Percentiles rank a stretch among this genome's conserved stretches.
Evolutionary conservation across 2,113 vertebrate species (phyloP).

Genomic region (Polypterus bichir): DNA sequence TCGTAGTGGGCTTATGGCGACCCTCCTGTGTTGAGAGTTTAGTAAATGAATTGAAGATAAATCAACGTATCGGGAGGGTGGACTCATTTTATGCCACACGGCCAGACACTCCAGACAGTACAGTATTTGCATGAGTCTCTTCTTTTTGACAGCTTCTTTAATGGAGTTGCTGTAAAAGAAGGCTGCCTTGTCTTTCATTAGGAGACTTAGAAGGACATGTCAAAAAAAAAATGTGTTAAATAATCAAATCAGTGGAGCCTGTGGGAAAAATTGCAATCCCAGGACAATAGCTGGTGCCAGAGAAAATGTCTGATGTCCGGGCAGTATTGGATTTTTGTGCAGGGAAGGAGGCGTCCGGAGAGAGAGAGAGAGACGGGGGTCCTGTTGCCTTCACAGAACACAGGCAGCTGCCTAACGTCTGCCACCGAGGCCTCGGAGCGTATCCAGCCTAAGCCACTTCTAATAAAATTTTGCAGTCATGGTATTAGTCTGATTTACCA

Average conservation of each 20-base stretch:
- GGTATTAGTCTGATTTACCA: conserved; percentile 35
- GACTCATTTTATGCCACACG: no score
- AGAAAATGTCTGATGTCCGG: conserved; percentile 54
- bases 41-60: no score
- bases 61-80: no score
- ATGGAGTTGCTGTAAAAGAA: conserved; percentile 37
- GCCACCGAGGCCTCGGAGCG: conserved; percentile 23
- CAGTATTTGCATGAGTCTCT: conserved; percentile 7
- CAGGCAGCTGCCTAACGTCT: conserved; percentile 33
- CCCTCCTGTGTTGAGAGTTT: no score
- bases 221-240: conserved; percentile 21
- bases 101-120: conserved; percentile 5
- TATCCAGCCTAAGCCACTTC: conserved; percentile 22
- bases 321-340: conserved; percentile 34
- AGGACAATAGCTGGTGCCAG: conserved; percentile 50
- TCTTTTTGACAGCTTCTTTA: conserved; percentile 6
- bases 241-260: conserved; percentile 33
- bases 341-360: conserved; percentile 25
- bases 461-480: conserved; percentile 44
- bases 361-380: conserved; percentile 20
- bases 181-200: conserved; percentile 42
- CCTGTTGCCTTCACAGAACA: conserved; percentile 7
- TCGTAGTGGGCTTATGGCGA: no score
- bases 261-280: conserved; percentile 38
- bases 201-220: conserved; percentile 40